phyloP scores from a whole-genome alignment of 2,797 vertebrate genomes.

The Falco columbarius region DNA sequence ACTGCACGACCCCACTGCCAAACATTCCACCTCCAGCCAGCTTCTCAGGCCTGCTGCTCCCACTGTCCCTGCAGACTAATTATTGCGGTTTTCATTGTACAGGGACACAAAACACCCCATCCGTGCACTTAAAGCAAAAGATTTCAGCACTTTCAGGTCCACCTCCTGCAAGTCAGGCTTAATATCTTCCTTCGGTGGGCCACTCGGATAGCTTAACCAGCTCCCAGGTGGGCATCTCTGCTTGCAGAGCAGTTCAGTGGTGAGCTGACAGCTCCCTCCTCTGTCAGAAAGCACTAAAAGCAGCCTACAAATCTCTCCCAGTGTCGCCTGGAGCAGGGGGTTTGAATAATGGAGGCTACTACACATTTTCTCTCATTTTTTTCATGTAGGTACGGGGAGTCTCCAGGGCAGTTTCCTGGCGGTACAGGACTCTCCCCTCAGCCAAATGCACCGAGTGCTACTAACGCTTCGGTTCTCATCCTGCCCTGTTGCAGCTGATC shows the following conservation, averaged over 20 bases:
- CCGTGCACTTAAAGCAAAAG: neutral
- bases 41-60: neutral
- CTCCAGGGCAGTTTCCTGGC: neutral
- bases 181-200: neutral
- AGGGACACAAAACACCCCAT: neutral
- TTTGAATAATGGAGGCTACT: neutral
- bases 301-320: neutral
- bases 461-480: neutral
- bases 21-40: neutral
- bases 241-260: neutral
- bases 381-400: no score
- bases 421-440: neutral
- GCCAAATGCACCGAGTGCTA: fast-evolving
- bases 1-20: neutral
- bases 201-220: neutral
- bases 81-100: neutral
- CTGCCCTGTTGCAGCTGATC: neutral
- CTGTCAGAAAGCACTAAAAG: conserved; percentile 22
- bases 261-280: conserved; percentile 53
- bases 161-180: neutral
- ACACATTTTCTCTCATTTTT: neutral
- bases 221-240: neutral
- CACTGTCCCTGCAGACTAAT: neutral
- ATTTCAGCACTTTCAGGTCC: neutral
- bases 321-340: neutral